Percentiles rank a stretch among this genome's conserved stretches.
These are phyloP conservation scores for Arctopsyche grandis DNA, from an alignment of 1,140 invertebrate species.

Conservation along the genomic window DNA sequence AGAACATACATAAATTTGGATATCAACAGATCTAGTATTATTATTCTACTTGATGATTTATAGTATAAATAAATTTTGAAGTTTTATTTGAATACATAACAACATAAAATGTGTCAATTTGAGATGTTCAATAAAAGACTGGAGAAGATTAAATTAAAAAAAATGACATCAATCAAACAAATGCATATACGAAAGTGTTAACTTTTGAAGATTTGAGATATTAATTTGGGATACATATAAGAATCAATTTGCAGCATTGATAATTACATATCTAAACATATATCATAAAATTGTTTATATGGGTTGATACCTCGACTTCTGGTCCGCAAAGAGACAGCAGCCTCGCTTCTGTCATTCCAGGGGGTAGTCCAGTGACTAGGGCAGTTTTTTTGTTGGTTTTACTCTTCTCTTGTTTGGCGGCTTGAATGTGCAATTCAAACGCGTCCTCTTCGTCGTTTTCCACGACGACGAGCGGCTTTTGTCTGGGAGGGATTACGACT, in stretches of 20 bases:
- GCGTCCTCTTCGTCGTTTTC: constrained; percentile 45
- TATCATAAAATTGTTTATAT: constrained; percentile 40
- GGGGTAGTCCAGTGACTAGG: constrained; percentile 47
- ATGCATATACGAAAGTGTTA: background rate
- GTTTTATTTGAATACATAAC: too few species aligned
- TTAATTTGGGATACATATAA: background rate
- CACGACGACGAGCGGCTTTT: constrained; percentile 45
- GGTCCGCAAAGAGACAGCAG: constrained; percentile 51
- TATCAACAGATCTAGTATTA: too few species aligned
- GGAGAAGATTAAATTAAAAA: too few species aligned
- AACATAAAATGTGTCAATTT: too few species aligned
- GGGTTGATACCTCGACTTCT: constrained; percentile 52
- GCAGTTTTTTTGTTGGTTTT: constrained; percentile 36
- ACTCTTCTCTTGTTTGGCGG: background rate
- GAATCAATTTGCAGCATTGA: background rate
- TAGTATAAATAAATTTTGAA: too few species aligned
- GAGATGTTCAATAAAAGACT: too few species aligned
- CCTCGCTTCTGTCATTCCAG: constrained; percentile 51
- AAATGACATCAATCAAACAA: too few species aligned
- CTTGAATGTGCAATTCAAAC: constrained; percentile 14
- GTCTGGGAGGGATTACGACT: constrained; percentile 45
- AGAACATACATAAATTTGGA: too few species aligned
- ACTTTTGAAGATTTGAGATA: background rate
- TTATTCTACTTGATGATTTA: too few species aligned
- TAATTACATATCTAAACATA: constrained; percentile 13